Base-by-base conservation (phyloP, 2,797 vertebrate genomes). In the Glossophaga mutica region DNA sequence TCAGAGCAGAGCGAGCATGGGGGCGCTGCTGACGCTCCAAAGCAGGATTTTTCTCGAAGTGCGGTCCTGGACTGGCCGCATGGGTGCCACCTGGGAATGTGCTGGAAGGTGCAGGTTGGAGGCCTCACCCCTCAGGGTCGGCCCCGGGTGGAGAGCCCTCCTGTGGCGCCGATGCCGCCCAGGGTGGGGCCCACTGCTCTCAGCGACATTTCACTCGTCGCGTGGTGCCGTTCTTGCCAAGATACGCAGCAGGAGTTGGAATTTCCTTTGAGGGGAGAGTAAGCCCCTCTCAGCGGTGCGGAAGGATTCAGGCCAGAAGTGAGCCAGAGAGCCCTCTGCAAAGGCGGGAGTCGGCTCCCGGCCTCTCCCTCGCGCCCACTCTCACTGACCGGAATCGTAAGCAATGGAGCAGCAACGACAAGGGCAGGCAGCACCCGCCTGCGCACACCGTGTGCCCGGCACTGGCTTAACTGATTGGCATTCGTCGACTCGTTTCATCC, bases 381-480 rank as follows among this genome's bases (percentile, higher is more conserved):
- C 65, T 44, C 11, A 0, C 0, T 0, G 57, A 21, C 9, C 0
- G 0, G 39, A 21, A 18, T 37, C 1, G 5, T 1, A 6, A 15
- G 16, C 21, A 0, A 1, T 0, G 24, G 48, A 10, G 5, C 18
- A 2, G 2, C 24, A 0, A 3, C 0, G 0, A 2, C 0, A 9
- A 4, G 0, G 37, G 29, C 68, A 7, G 34, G 8, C 0, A 0
- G 67, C 9, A 0, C 67, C 26, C 1, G 0, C 4, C 34, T 1
- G 5, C 0, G 3, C 0, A 0, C 1, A 29, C 24, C 42, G 0
- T 0, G 39, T 11, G n/a, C 15, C 50, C 0, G 79, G 57, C 34
- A 0, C 42, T 0, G 44, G 50, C 12, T 19, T 15, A 5, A 0
- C 39, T 11, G 82, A 6, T 10, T n/a, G 1, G 2, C 16, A 12